These are phyloP conservation scores for Diarsia dahlii DNA, from an alignment of 2,888 invertebrate genomes.

Conservation along the genomic window DNA sequence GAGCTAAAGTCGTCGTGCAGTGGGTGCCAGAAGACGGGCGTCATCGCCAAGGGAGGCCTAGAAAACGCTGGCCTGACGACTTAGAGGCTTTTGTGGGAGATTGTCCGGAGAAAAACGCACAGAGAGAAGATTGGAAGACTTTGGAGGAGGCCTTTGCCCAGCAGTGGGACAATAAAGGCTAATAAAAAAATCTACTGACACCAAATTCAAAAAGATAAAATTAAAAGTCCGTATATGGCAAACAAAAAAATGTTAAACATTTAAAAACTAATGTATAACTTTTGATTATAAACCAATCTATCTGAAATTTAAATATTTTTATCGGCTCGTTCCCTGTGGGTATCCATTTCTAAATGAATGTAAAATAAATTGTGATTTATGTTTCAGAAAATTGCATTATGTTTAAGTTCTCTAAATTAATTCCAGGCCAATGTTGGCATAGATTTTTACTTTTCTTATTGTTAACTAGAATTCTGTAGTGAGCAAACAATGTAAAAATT, in stretches of 20 bases:
- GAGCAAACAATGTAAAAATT: background rate
- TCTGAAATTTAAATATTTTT: conserved; percentile 34
- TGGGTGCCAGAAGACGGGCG: too few relatives aligned
- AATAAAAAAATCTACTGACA: too few relatives aligned
- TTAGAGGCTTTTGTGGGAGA: too few relatives aligned
- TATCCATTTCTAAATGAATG: background rate
- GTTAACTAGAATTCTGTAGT: background rate
- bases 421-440: conserved; percentile 12
- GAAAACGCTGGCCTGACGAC: too few relatives aligned
- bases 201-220: background rate
- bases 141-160: too few relatives aligned
- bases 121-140: too few relatives aligned
- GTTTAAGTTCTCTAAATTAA: conserved; percentile 4
- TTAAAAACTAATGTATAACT: background rate
- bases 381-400: conserved; percentile 8
- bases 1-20: too few relatives aligned
- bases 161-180: too few relatives aligned
- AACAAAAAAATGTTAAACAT: background rate
- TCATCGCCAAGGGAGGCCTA: too few relatives aligned
- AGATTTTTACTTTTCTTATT: background rate
- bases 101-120: too few relatives aligned
- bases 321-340: background rate
- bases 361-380: conserved; percentile 12
- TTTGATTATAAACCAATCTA: conserved; percentile 27
- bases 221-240: background rate